Conservation (phyloP, 2,888 invertebrate genomes). For the Diarsia brunnea region DNA sequence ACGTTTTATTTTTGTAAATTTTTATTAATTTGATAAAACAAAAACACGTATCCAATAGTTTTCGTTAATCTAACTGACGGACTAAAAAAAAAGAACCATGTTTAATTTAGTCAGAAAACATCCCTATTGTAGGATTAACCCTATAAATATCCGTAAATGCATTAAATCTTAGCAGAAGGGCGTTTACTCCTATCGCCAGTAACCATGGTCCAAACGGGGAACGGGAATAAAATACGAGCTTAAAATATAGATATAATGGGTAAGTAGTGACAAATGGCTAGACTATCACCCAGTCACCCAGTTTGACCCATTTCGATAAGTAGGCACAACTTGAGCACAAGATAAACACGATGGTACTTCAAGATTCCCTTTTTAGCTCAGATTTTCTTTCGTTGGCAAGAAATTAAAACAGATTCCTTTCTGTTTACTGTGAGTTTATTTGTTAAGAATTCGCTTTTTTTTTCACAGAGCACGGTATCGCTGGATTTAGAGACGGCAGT, state of each 20-base stretch:
- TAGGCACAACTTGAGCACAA: constrained; percentile 31
- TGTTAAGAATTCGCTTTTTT: not conserved
- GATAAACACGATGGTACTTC: constrained; percentile 42
- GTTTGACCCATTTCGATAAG: constrained; percentile 55
- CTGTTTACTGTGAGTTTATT: not conserved
- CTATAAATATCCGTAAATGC: too few species aligned
- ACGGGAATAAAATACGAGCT: constrained; percentile 31
- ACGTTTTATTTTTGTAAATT: too few species aligned
- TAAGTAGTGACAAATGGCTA: constrained; percentile 46
- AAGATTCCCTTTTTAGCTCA: constrained; percentile 11
- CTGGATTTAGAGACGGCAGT: not conserved
- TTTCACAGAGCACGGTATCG: not conserved
- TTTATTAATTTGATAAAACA: too few species aligned
- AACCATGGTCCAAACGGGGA: constrained; percentile 13
- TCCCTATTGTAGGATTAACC: too few species aligned
- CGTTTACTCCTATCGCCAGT: constrained; percentile 5
- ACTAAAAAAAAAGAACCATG: too few species aligned
- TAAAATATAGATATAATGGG: constrained; percentile 50
- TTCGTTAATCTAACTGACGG: too few species aligned
- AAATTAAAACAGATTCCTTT: constrained; percentile 16
- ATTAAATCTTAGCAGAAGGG: constrained; percentile 15
- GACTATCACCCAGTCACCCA: constrained; percentile 23
- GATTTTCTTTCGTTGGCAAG: constrained; percentile 18
- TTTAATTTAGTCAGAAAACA: too few species aligned
- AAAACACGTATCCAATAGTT: too few species aligned